Evolutionary conservation across 2,113 vertebrate genomes (phyloP).

Genomic region (Oreochromis tanganicae): DNA sequence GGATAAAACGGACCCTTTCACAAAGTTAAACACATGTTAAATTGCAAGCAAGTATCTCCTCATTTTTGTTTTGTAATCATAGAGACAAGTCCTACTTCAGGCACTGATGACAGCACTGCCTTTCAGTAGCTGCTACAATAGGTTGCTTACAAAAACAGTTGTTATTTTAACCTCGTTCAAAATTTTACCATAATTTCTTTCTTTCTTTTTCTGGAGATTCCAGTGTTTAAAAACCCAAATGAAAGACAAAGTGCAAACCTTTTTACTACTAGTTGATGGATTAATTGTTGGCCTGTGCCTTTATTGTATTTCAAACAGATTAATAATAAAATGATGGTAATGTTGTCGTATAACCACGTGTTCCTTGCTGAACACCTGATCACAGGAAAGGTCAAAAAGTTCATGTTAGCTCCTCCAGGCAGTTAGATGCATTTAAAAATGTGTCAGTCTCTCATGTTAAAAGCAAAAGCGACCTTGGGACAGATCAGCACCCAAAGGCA

Average conservation of each 20-base stretch:
- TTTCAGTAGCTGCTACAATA: neutral
- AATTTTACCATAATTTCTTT: neutral
- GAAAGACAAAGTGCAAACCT: neutral
- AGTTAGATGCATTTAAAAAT: slow-evolving; percentile 34
- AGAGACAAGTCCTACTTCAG: neutral
- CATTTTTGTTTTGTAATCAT: rapidly evolving
- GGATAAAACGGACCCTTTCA: rapidly evolving
- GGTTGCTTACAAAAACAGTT: neutral
- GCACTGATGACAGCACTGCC: neutral
- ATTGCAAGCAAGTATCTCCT: neutral
- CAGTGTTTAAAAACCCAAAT: neutral
- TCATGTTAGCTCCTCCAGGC: neutral
- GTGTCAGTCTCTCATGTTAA: slow-evolving; percentile 40
- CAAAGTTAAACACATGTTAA: neutral
- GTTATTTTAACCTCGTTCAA: neutral
- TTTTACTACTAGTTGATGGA: neutral
- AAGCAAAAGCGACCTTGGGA: slow-evolving; percentile 30
- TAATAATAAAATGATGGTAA: neutral
- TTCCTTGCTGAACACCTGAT: slow-evolving; percentile 5
- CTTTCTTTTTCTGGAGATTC: neutral
- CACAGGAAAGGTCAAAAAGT: neutral
- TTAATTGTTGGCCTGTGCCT: neutral
- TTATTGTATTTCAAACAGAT: neutral
- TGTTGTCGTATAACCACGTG: neutral
- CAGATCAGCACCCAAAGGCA: slow-evolving; percentile 27